Base-by-base conservation (phyloP, 2,113 vertebrate genomes). In the Charina bottae region DNA sequence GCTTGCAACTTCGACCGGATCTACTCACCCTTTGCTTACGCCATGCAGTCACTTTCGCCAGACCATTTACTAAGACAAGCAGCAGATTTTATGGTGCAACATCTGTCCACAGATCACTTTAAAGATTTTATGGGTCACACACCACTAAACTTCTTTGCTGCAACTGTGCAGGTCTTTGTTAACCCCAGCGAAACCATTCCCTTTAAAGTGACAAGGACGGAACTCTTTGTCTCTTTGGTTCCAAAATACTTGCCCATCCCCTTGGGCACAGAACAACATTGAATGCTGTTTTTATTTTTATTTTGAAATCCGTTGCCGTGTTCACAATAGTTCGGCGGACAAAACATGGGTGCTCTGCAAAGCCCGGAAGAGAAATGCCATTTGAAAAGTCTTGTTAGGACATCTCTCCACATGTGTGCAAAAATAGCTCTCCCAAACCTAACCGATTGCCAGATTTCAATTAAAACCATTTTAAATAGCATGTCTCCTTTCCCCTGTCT, bases 11-110 rank as follows among this genome's bases (percentile, higher is more conserved):
- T 89, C 87, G 92, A 90, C 95, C 94, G 95, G 95, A 96, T 97
- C 96, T 94, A 87, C 95, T 95, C 90, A 92, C 90, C 95, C 93
- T 94, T 83, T 23, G 60, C 92, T 60, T 91, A 89, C 92, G 94
- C 94, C 93, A 90, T n/a, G 93, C 93, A 95, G 91, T 56, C 95
- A 90, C 83, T 92, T 90, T 95, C 94, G 93, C 92, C 94, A 95
- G 94, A 95, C 95, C 96, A 96, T 96, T 96, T 94, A 91, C 92
- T 62, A 89, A 95, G 94, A 96, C 95, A 94, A 95, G 95, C 93
- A 95, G 60, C 94, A 94, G 94, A 93, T 86, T 94, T 72, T 93
- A 93, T 93, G 59, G 54, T n/a, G 91, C 85, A 92, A 62, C 90
- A 93, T 93, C 94, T 92, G 94, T 92, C 95, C 94, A 94, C 95